These are phyloP conservation scores for Matsumyia berberina DNA, from an alignment of 2,888 invertebrate species.

Conservation along the genomic window DNA sequence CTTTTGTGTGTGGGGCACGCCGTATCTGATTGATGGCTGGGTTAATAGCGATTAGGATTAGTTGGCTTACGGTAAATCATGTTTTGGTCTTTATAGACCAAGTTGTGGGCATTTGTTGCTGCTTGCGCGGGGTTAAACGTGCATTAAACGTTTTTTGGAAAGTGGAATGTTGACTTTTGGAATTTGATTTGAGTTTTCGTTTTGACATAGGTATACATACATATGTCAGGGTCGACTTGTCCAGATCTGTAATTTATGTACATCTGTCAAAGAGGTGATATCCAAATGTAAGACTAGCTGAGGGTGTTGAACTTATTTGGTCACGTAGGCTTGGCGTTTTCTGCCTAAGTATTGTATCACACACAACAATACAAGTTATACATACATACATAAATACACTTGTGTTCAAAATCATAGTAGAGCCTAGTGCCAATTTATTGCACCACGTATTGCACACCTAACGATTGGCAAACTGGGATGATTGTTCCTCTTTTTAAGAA, in stretches of 20 bases:
- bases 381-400: no score
- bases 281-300: neutral
- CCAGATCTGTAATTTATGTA: slow-evolving; percentile 17
- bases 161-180: slow-evolving; percentile 31
- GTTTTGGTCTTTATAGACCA: slow-evolving; percentile 30
- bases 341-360: no score
- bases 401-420: no score
- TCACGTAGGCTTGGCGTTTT: neutral
- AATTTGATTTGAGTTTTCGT: slow-evolving; percentile 26
- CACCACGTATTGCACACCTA: no score
- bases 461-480: no score
- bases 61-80: slow-evolving; percentile 52
- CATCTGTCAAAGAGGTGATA: slow-evolving; percentile 10
- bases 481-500: no score
- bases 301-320: neutral
- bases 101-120: slow-evolving; percentile 14
- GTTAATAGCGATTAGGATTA: slow-evolving; percentile 66
- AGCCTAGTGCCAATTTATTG: no score
- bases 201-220: slow-evolving; percentile 1
- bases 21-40: slow-evolving; percentile 54
- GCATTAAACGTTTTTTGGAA: slow-evolving; percentile 8
- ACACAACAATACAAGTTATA: no score
- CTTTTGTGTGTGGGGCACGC: slow-evolving; percentile 3
- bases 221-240: slow-evolving; percentile 22
- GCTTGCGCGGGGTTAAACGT: slow-evolving; percentile 18